A percentile compares a stretch with the other conserved stretches of the same genome.
These are phyloP conservation scores for Borostomias antarcticus DNA, from an alignment of 2,797 vertebrate genomes.

Conservation along the genomic window DNA sequence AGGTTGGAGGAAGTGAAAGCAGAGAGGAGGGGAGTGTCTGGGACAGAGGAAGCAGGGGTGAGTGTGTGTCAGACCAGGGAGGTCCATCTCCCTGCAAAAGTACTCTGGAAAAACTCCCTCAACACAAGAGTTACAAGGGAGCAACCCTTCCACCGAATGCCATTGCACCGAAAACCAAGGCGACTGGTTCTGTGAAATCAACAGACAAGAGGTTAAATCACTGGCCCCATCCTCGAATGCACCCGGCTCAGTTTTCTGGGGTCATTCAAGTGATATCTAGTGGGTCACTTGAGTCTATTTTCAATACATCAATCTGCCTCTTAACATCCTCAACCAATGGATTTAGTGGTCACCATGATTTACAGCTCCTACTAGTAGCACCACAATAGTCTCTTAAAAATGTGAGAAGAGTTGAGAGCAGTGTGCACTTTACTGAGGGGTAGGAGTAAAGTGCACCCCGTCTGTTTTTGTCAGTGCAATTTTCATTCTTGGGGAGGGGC, in stretches of 20 bases:
- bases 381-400: neutral
- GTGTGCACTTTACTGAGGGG: neutral
- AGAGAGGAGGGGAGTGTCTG: neutral
- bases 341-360: conserved; percentile 8
- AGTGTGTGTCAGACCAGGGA: neutral
- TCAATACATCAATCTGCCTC: neutral
- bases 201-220: conserved; percentile 1
- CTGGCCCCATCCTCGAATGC: neutral
- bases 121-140: neutral
- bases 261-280: neutral
- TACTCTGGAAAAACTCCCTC: neutral
- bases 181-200: too few species aligned
- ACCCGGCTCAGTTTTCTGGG: neutral
- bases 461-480: neutral
- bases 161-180: neutral
- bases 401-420: neutral
- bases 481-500: neutral
- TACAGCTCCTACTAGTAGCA: neutral
- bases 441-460: neutral
- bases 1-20: too few species aligned
- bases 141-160: neutral
- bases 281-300: neutral
- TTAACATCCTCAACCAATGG: neutral
- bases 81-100: neutral
- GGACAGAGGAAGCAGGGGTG: neutral